Evolutionary conservation across 2,888 invertebrate genomes (phyloP), one percentile per base, ranked within the genome.

Genomic region (Hesperia comma): DNA sequence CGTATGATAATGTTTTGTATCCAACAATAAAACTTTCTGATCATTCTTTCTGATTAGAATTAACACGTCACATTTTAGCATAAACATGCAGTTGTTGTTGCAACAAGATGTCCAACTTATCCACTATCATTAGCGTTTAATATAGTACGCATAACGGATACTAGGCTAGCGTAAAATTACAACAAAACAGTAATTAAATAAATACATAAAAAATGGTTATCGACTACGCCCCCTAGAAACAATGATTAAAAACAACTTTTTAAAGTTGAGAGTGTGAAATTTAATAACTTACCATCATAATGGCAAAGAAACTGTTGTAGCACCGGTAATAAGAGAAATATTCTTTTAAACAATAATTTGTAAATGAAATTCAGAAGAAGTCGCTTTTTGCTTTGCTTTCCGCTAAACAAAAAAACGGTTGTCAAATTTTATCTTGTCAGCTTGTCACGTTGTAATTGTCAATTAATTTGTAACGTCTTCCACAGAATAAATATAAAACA

Each of bases 381-480:
- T 26, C 10, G 8, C 2, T 37, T 37, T 17, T 41, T 51, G 12
- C 12, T 19, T 14, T 21, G 51, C 33, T 62, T 46, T 41, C 41
- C 21, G 63, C 55, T 63, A 62, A 55, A 55, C 43, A 63, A 63
- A 63, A 63, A 62, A 53, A 26, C 26, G 40, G 54, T 17, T 54
- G 62, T 54, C 62, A 62, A 62, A 26, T 32, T 14, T 46, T 46
- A 7, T 17, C 17, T 8, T 46, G 43, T 15, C 43, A 46, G n/a
- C 5, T 46, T 17, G 8, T 15, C 41, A n/a, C n/a, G n/a, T n/a
- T n/a, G n/a, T n/a, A n/a, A n/a, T n/a, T n/a, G n/a, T n/a, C n/a
- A n/a, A n/a, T n/a, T n/a, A 41, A 4, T 41, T 14, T 26, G 26
- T 26, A 5, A 26, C 5, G 14, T 41, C 41, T 14, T 2, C 14